Conservation (phyloP, 2,888 invertebrate species). For the Cephus pulcher region DNA sequence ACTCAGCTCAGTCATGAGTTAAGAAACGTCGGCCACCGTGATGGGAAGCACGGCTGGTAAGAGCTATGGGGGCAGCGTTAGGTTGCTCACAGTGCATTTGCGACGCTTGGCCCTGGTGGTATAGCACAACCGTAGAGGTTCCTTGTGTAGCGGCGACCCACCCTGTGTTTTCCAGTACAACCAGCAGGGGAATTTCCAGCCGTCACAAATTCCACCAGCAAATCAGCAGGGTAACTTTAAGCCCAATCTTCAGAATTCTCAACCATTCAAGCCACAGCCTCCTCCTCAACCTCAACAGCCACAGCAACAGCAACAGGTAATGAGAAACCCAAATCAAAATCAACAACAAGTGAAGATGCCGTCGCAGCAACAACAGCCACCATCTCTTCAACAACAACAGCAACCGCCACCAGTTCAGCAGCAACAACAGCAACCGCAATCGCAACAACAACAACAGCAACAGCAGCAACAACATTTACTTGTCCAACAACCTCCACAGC, state of each 20-base stretch:
- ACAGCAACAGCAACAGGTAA: constrained; percentile 20
- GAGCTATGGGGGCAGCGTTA: constrained; percentile 61
- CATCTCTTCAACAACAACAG: constrained; percentile 24
- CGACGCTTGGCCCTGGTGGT: constrained; percentile 66
- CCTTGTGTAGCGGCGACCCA: constrained; percentile 67
- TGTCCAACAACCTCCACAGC: constrained; percentile 36
- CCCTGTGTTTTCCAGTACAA: constrained; percentile 65
- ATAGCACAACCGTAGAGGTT: constrained; percentile 66
- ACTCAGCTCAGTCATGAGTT: constrained; percentile 52
- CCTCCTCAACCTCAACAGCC: constrained; percentile 22
- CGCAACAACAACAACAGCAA: constrained; percentile 24
- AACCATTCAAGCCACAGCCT: constrained; percentile 39
- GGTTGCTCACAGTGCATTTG: constrained; percentile 54
- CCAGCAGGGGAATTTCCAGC: constrained; percentile 55
- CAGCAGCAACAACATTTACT: constrained; percentile 31
- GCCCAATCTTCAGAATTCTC: constrained; percentile 36
- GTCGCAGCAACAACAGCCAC: constrained; percentile 29
- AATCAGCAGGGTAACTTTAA: constrained; percentile 53
- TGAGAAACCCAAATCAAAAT: constrained; percentile 16
- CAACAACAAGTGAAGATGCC: constrained; percentile 26
- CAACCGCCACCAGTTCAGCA: constrained; percentile 19
- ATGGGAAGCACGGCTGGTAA: constrained; percentile 52
- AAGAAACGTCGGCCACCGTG: constrained; percentile 42
- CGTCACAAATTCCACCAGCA: constrained; percentile 34
- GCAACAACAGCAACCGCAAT: constrained; percentile 27